These are phyloP conservation scores for Agrilus planipennis DNA, from an alignment of 1,140 invertebrate genomes.

Conservation along the genomic window DNA sequence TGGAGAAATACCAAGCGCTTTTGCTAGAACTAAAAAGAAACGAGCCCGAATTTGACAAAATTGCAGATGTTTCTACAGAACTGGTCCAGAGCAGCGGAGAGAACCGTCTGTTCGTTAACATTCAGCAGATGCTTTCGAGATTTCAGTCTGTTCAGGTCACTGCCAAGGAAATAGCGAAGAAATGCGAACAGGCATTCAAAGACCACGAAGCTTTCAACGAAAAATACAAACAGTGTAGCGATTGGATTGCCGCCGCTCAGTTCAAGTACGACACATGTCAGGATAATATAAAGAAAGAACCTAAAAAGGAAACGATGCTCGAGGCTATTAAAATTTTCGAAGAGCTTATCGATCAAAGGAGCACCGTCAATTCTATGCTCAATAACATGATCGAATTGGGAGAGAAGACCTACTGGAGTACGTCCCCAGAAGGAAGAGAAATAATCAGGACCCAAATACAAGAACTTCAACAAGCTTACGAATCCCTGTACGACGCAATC, in stretches of 20 bases:
- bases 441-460: conserved; percentile 71
- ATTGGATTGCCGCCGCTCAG: conserved; percentile 71
- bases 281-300: conserved; percentile 48
- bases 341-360: conserved; percentile 66
- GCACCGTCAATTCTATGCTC: conserved; percentile 60
- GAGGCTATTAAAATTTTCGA: conserved; percentile 29
- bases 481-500: conserved; percentile 73
- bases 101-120: conserved; percentile 76
- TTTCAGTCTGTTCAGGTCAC: conserved; percentile 86
- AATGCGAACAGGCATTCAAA: conserved; percentile 80
- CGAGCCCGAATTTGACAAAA: conserved; percentile 77
- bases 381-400: conserved; percentile 78
- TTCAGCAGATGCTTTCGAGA: conserved; percentile 82
- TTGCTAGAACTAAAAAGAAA: conserved; percentile 66
- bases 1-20: conserved; percentile 76
- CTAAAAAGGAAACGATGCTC: neutral
- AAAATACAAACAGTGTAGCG: conserved; percentile 72
- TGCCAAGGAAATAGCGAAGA: conserved; percentile 85
- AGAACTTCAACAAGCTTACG: conserved; percentile 68
- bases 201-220: conserved; percentile 76
- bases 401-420: conserved; percentile 78
- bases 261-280: conserved; percentile 42
- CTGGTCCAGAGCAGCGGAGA: conserved; percentile 79
- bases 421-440: conserved; percentile 78
- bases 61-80: conserved; percentile 79